Evolutionary conservation across 2,113 vertebrate species (phyloP).

Genomic region (Ctenomys sociabilis): DNA sequence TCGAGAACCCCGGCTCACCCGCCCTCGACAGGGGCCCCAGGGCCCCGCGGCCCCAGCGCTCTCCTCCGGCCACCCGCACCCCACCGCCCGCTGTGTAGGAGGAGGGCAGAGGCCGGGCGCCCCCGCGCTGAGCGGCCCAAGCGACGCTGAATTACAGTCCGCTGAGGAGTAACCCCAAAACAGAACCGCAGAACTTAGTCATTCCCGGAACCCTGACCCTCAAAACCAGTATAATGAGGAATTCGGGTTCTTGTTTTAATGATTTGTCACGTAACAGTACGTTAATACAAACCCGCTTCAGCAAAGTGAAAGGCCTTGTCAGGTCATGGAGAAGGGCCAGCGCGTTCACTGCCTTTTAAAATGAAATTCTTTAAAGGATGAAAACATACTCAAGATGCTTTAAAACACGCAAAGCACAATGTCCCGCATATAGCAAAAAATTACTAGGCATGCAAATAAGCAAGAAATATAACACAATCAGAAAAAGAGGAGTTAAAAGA

Average conservation of each 20-base stretch:
- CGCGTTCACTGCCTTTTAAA: background rate
- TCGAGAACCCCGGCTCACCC: too few relatives aligned
- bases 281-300: background rate
- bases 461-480: background rate
- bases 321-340: background rate
- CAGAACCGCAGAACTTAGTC: background rate
- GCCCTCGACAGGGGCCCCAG: too few relatives aligned
- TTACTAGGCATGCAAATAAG: background rate
- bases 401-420: background rate
- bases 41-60: too few relatives aligned
- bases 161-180: background rate
- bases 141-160: background rate
- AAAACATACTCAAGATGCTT: background rate
- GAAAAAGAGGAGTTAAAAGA: background rate
- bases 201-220: background rate
- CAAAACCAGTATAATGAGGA: background rate
- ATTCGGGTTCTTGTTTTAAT: background rate
- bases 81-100: too few relatives aligned
- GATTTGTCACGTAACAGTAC: slow-evolving; percentile 6
- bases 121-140: too few relatives aligned
- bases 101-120: background rate
- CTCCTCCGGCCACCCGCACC: too few relatives aligned
- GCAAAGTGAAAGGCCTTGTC: background rate
- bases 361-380: background rate
- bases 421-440: background rate